Evolutionary conservation across 2,113 vertebrate species (phyloP), one percentile per base, ranked within the genome.

Genomic region (Pheucticus melanocephalus): DNA sequence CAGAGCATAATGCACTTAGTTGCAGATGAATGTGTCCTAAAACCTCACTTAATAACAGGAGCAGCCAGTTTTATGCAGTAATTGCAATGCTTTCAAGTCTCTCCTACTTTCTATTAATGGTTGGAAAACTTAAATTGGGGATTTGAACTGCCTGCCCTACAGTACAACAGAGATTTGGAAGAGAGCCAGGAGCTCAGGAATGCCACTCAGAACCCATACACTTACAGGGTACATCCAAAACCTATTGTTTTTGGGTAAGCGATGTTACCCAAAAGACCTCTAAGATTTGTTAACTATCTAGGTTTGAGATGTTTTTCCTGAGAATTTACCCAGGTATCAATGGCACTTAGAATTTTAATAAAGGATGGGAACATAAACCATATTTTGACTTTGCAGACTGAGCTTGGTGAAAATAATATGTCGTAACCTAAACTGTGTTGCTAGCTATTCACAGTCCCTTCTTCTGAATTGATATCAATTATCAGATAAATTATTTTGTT

Each of bases 221-320:
- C 13, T 37, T 77, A 27, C 12, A 8, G 10, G 33, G 19, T 61
- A 39, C 23, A 53, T 15, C 6, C 33, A 33, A 37, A 86, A 15
- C 10, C 39, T 42, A 45, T 19, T 0, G 0, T 12, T 53, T 60
- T 45, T 77, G 33, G 39, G 33, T 45, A 60, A 69, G 33, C 0
- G 1, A 6, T 8, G 1, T 28, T 71, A 42, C 30, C 5, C 7
- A 40, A 37, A 91, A 73, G 40, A 35, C 27, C 3, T 31, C 12
- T 48, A 51, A 48, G 22, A 53, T 27, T 60, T 50, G 30, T 37
- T 64, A 21, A 33, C 42, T 76, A 15, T 18, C n/a, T 50, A 71
- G 44, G 44, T 64, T 42, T 64, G 31, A 81, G 25, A 40, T 24
- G 16, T n/a, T 63, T 19, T 70, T 59, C 15, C 31, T 12, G 40